phyloP scores from a whole-genome alignment of 2,888 invertebrate species.

The Mayetiola destructor region DNA sequence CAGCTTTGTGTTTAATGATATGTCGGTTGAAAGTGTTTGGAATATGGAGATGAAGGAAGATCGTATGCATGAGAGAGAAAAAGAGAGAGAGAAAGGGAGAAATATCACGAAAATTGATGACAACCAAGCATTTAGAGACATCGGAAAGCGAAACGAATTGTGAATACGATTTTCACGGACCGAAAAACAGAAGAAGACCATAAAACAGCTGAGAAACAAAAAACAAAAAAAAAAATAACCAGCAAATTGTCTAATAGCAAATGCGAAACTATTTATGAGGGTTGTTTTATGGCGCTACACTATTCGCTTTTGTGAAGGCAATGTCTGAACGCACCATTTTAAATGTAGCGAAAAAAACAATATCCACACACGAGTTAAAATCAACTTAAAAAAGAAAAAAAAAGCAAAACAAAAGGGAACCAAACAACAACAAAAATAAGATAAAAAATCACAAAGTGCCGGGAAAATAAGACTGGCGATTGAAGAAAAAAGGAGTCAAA shows the following conservation, averaged over 20 bases:
- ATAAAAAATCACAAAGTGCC: too few relatives aligned
- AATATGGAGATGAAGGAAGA: background rate
- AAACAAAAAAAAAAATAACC: too few relatives aligned
- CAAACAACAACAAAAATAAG: background rate
- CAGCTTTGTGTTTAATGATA: conserved; percentile 6
- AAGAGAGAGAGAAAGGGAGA: background rate
- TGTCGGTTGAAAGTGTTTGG: background rate
- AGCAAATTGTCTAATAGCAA: conserved; percentile 6
- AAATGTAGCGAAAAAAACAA: conserved; percentile 12
- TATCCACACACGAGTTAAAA: conserved; percentile 4
- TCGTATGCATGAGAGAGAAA: background rate
- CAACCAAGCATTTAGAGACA: background rate
- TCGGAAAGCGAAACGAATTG: background rate
- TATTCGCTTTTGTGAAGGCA: background rate
- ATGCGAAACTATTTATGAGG: conserved; percentile 15
- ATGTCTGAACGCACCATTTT: background rate
- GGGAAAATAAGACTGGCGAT: too few relatives aligned
- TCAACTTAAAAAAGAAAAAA: conserved; percentile 1
- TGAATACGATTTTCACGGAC: background rate
- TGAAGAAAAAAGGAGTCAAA: too few relatives aligned
- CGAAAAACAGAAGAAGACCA: background rate
- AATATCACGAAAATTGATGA: background rate
- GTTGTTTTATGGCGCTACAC: conserved; percentile 15
- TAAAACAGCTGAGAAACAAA: background rate
- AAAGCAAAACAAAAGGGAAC: background rate